phyloP scores from a whole-genome alignment of 2,113 vertebrate genomes.

The Panthera tigris region DNA sequence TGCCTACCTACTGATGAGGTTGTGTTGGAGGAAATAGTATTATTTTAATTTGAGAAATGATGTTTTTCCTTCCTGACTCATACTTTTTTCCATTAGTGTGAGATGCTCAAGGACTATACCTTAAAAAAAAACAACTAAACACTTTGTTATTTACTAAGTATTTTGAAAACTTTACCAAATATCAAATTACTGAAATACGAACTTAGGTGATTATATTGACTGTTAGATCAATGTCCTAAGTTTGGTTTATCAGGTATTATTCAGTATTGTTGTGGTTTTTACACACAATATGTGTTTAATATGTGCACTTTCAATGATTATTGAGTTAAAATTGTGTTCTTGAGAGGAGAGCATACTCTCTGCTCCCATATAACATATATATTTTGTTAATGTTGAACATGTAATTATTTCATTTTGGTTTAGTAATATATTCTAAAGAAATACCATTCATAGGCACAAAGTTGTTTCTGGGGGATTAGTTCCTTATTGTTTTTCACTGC shows the following conservation, averaged over 20 bases:
- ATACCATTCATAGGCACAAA: background rate
- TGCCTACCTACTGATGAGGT: background rate
- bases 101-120: background rate
- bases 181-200: background rate
- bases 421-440: background rate
- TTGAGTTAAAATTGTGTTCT: constrained; percentile 5
- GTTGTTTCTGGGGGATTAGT: background rate
- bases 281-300: background rate
- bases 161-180: constrained; percentile 24
- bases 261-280: background rate
- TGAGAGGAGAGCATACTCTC: background rate
- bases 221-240: background rate
- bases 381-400: constrained; percentile 30
- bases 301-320: background rate
- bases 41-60: constrained; percentile 42
- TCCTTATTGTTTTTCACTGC: background rate
- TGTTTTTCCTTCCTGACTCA: background rate
- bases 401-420: constrained; percentile 25
- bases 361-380: background rate
- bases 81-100: background rate
- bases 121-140: background rate
- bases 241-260: background rate
- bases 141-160: background rate
- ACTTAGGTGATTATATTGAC: background rate
- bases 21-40: background rate